phyloP scores from a whole-genome alignment of 2,113 vertebrate species.

The Meles meles region DNA sequence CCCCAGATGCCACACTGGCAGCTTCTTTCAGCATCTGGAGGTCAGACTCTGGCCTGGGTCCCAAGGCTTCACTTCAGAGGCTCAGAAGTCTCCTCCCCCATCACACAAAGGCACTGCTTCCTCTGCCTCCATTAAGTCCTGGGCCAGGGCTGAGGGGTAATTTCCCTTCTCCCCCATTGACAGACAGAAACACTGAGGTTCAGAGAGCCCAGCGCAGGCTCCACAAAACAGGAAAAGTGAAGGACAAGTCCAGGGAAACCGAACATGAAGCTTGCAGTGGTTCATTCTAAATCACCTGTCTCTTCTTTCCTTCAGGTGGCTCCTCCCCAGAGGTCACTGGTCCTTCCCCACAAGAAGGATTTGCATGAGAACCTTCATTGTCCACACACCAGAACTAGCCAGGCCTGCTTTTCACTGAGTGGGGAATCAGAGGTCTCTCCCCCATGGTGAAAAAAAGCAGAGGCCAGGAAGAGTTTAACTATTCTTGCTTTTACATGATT shows the following conservation, averaged over 20 bases:
- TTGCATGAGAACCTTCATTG: not conserved
- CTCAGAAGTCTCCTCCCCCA: not conserved
- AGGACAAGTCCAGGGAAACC: not conserved
- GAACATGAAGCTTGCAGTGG: not conserved
- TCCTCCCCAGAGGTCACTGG: not conserved
- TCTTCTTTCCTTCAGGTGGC: not conserved
- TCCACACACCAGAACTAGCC: not conserved
- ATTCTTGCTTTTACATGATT: fast-evolving
- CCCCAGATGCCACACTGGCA: not conserved
- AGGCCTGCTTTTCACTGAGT: not conserved
- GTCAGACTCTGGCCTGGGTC: not conserved
- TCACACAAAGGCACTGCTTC: not conserved
- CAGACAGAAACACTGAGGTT: not conserved
- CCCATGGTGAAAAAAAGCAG: not conserved
- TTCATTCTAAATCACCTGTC: not conserved
- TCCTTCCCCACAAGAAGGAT: not conserved
- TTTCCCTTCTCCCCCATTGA: not conserved
- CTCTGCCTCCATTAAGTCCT: no score
- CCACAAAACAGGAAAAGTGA: not conserved
- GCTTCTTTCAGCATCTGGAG: not conserved
- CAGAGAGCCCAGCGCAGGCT: not conserved
- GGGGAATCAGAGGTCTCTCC: not conserved
- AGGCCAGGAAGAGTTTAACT: not conserved
- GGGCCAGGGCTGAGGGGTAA: not conserved
- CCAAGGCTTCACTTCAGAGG: not conserved